phyloP scores from a whole-genome alignment of 92 coral and sea anemone genomes.

The Bergia puertoricense region DNA sequence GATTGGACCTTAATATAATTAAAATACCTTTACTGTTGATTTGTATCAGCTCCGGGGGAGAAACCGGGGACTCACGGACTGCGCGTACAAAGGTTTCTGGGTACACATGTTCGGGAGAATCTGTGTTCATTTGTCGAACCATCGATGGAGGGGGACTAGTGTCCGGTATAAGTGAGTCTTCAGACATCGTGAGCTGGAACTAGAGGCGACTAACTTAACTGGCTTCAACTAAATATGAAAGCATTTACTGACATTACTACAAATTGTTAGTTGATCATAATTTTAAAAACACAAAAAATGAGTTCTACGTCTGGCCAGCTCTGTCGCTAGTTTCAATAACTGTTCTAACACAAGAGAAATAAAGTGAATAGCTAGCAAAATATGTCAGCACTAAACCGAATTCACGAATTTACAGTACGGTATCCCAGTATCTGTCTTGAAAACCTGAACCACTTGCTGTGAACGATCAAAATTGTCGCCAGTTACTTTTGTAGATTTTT shows the following conservation, averaged over 20 bases:
- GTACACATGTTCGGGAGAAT: conserved; percentile 30
- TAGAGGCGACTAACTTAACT: neutral
- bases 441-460: no score
- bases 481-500: no score
- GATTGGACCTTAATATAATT: neutral
- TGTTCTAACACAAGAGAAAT: neutral
- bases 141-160: conserved; percentile 22
- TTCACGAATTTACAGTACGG: neutral
- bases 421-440: neutral
- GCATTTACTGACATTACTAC: neutral
- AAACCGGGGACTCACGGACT: conserved; percentile 49
- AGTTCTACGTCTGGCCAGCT: neutral
- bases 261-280: neutral
- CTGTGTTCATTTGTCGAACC: neutral
- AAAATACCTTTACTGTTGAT: conserved; percentile 12
- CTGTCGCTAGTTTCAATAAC: neutral
- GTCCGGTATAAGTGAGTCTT: neutral
- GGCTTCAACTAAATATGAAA: neutral
- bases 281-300: neutral
- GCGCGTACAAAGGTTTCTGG: conserved; percentile 71
- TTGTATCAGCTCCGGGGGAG: conserved; percentile 29
- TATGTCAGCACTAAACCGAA: neutral
- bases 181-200: conserved; percentile 23
- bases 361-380: neutral
- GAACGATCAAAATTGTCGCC: no score